Base-by-base conservation (phyloP, 1,140 invertebrate genomes). In the Temnothorax nylanderi region DNA sequence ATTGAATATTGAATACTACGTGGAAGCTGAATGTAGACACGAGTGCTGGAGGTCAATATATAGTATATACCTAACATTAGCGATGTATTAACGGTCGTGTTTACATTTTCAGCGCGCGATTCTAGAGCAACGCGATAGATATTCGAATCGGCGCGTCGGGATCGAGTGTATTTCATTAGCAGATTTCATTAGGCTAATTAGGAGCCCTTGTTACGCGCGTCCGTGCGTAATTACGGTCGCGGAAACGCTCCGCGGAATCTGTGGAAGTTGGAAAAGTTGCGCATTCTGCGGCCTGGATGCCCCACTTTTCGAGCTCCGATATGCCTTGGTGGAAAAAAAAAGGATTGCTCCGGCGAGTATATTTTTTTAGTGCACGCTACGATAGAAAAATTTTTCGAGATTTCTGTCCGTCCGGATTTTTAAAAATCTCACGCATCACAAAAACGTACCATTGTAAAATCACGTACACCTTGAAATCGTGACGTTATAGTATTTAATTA, bases 111-210 rank as follows among this genome's bases (percentile, higher is more conserved):
- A n/a, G 3, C 32, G 3, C 32, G 3, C 13, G 47, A 71, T 71
- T 71, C 78, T 71, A 65, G 64, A 26, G 21, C 62, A 69, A 26
- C n/a, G 62, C 34, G 11, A 4, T 77, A 18, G 18, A 32, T 49
- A 69, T 81, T 69, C 64, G 64, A 69, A 69, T 69, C 47, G 32
- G 44, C 3, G 64, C 49, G 10, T 56, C 44, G 56, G 74, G 49
- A 76, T 64, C 71, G 18, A 71, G 84, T 16, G 81, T 80, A 78
- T 90, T 90, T 87, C 89, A 89, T 89, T 87, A 87, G 72, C 84
- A 72, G 84, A 89, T 89, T 90, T 90, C 89, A 89, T 90, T 89
- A 89, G 56, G 85, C 88, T 89, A 90, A 90, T 90, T 90, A 90
- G 77, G 67, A 72, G 26, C 67, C 62, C 77, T 89, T 78, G 88